phyloP scores from a whole-genome alignment of 2,888 invertebrate species.

The Xestoiulus laeticollis region DNA sequence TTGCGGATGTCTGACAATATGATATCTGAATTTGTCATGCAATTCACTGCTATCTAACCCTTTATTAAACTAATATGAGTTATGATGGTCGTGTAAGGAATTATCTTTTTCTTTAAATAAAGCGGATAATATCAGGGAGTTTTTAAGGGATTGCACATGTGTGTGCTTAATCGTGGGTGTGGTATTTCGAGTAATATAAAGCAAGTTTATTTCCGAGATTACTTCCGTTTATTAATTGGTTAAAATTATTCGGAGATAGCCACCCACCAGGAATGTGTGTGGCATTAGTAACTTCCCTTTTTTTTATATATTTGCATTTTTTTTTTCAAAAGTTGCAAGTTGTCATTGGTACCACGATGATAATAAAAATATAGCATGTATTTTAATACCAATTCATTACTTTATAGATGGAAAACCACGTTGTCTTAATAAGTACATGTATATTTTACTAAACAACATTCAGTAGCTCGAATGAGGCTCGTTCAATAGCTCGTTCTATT shows the following conservation, averaged over 20 bases:
- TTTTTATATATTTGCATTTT: not conserved
- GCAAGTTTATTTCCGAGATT: not conserved
- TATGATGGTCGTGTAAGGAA: not conserved
- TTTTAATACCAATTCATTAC: no score
- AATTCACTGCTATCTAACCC: no score
- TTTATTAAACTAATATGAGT: not conserved
- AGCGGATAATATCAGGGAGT: not conserved
- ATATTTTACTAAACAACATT: no score
- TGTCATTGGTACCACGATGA: no score
- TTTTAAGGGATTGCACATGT: not conserved
- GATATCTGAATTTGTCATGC: no score
- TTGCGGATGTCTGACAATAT: no score
- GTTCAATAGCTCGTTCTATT: no score
- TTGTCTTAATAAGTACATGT: no score
- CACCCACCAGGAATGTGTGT: not conserved
- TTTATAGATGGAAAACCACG: no score
- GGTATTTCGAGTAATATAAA: not conserved
- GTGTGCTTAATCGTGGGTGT: not conserved
- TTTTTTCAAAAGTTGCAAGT: not conserved
- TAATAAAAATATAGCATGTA: no score
- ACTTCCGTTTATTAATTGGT: slow-evolving; percentile 34
- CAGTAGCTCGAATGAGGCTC: no score
- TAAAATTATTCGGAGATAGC: not conserved
- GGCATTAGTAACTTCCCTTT: not conserved
- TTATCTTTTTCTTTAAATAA: not conserved